A percentile compares a stretch with the other conserved stretches of the same genome.
These are phyloP conservation scores for Poecilia latipinna DNA, from an alignment of 2,113 vertebrate genomes.

Conservation along the genomic window DNA sequence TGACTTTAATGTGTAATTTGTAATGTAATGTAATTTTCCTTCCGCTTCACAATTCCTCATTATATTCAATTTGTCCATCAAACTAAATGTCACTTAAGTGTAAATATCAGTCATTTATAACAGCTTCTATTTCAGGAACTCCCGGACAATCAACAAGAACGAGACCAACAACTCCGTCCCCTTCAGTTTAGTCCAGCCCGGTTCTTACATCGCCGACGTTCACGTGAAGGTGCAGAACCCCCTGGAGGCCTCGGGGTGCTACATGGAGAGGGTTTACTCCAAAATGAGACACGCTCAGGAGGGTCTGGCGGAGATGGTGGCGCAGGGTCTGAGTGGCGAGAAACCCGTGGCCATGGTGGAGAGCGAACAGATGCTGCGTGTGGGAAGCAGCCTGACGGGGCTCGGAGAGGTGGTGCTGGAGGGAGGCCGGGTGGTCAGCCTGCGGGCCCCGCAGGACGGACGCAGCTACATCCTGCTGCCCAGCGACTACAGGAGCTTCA, in stretches of 20 bases:
- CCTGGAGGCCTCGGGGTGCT: conserved; percentile 66
- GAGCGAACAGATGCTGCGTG: conserved; percentile 76
- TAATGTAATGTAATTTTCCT: background rate
- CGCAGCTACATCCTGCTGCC: conserved; percentile 71
- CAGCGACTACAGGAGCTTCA: conserved; percentile 70
- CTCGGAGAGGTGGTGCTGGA: conserved; percentile 82
- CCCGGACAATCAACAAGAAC: conserved; percentile 52
- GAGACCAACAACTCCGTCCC: conserved; percentile 75
- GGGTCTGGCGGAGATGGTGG: conserved; percentile 46
- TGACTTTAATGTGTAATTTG: background rate
- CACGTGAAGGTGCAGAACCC: conserved; percentile 73
- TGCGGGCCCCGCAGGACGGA: conserved; percentile 74
- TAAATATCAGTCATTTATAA: background rate
- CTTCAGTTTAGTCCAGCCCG: conserved; percentile 74
- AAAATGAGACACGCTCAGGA: conserved; percentile 51
- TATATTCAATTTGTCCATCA: background rate
- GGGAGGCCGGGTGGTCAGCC: conserved; percentile 62
- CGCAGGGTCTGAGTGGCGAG: conserved; percentile 71
- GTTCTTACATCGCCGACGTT: conserved; percentile 48
- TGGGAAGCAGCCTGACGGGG: conserved; percentile 73
- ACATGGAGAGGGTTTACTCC: conserved; percentile 72
- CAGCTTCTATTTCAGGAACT: conserved; percentile 55
- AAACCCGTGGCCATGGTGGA: conserved; percentile 63
- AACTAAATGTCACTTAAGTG: background rate
- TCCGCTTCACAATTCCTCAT: background rate